Conservation (phyloP, 2,888 invertebrate species). For the Chaetoderma sp. region DNA sequence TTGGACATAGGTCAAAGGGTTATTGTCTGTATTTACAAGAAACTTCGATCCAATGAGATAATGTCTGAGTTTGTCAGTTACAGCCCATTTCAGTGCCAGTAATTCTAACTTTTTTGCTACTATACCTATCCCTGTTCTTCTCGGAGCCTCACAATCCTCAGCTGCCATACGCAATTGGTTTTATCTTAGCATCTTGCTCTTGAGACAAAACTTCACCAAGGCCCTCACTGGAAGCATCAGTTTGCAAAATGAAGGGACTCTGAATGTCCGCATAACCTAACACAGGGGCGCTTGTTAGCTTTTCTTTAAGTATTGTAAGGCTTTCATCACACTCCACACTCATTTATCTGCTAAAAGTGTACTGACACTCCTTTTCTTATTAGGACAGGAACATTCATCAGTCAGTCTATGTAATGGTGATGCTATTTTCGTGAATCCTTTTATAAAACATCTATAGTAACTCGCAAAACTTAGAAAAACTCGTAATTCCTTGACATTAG, state of each 20-base stretch:
- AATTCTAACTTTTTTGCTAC: conserved; percentile 32
- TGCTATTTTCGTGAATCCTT: background rate
- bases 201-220: conserved; percentile 28
- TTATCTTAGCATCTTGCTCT: conserved; percentile 19
- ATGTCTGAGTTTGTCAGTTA: conserved; percentile 28
- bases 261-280: conserved; percentile 32
- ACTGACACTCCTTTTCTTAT: background rate
- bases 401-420: conserved; percentile 4
- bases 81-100: conserved; percentile 36
- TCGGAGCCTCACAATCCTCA: conserved; percentile 22
- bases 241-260: conserved; percentile 13
- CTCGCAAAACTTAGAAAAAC: conserved; percentile 24
- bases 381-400: background rate
- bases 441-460: background rate
- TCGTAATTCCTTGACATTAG: conserved; percentile 17
- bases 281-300: conserved; percentile 26
- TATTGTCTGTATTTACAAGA: conserved; percentile 26
- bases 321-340: conserved; percentile 23
- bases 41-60: conserved; percentile 28
- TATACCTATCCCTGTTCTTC: conserved; percentile 22
- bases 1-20: conserved; percentile 13
- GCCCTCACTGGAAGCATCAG: conserved; percentile 19
- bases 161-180: conserved; percentile 30
- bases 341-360: background rate
- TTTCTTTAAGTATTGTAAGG: conserved; percentile 24